Evolutionary conservation across 2,113 vertebrate genomes (phyloP).

Genomic region (Leiothrix lutea): DNA sequence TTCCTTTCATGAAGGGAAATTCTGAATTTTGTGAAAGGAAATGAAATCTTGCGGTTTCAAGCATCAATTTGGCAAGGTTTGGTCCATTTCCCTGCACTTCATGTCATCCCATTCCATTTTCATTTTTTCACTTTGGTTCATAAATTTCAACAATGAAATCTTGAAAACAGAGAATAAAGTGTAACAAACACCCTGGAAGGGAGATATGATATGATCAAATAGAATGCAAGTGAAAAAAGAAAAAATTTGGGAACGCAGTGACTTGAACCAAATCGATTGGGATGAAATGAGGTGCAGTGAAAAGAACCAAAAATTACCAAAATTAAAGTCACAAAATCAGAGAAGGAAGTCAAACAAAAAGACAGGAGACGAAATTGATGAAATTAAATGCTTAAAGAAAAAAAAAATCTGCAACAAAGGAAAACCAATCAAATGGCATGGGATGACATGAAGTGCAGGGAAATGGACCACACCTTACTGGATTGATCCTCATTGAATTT

Average conservation of each 20-base stretch:
- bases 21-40: background rate
- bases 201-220: background rate
- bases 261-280: background rate
- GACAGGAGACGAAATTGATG: background rate
- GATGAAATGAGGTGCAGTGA: background rate
- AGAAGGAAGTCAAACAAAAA: background rate
- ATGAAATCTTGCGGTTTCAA: background rate
- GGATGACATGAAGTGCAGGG: background rate
- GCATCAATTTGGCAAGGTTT: background rate
- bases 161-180: background rate
- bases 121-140: background rate
- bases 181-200: background rate
- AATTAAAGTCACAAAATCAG: background rate
- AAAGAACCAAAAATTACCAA: background rate
- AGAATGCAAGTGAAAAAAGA: background rate
- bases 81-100: background rate
- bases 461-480: background rate
- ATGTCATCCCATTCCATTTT: background rate
- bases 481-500: background rate
- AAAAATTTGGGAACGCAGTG: background rate
- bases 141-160: background rate
- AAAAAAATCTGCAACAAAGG: background rate
- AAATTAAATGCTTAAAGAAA: background rate
- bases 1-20: background rate
- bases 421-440: background rate